These are phyloP conservation scores for Timema cristinae DNA, from an alignment of 2,888 invertebrate genomes.

Conservation along the genomic window DNA sequence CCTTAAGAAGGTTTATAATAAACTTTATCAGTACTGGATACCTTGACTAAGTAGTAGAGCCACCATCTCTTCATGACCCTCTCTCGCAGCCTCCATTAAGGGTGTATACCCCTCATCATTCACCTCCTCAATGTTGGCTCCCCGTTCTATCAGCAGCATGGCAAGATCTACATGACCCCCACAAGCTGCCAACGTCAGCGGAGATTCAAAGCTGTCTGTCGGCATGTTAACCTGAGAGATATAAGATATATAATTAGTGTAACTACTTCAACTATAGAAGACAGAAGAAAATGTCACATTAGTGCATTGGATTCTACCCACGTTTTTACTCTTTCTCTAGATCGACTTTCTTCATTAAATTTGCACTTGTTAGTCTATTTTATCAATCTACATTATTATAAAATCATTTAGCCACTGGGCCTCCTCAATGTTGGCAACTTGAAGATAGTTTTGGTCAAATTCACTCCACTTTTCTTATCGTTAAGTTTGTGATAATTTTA, in stretches of 20 bases:
- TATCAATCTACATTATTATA: too few relatives aligned
- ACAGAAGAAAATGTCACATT: too few relatives aligned
- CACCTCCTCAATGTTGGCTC: constrained; percentile 98
- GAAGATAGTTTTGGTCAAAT: not conserved
- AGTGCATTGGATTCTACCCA: too few relatives aligned
- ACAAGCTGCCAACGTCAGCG: constrained; percentile 95
- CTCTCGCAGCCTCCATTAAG: constrained; percentile 97
- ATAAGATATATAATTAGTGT: constrained; percentile 4
- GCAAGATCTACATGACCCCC: constrained; percentile 98
- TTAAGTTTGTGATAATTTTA: not conserved
- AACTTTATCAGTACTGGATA: constrained; percentile 34
- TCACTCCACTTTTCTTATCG: not conserved
- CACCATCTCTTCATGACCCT: constrained; percentile 99
- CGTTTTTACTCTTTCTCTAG: too few relatives aligned
- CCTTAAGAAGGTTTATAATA: too few relatives aligned
- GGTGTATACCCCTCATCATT: constrained; percentile 99
- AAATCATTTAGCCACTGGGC: too few relatives aligned
- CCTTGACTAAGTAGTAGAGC: constrained; percentile 86
- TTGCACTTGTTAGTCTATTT: too few relatives aligned
- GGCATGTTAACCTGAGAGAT: constrained; percentile 84
- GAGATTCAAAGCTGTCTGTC: constrained; percentile 98
- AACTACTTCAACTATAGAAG: too few relatives aligned
- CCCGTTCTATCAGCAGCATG: constrained; percentile 89
- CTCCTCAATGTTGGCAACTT: too few relatives aligned
- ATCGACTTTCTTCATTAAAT: too few relatives aligned